Base-by-base conservation (phyloP, 2,888 invertebrate species). In the Synergus itoensis region DNA sequence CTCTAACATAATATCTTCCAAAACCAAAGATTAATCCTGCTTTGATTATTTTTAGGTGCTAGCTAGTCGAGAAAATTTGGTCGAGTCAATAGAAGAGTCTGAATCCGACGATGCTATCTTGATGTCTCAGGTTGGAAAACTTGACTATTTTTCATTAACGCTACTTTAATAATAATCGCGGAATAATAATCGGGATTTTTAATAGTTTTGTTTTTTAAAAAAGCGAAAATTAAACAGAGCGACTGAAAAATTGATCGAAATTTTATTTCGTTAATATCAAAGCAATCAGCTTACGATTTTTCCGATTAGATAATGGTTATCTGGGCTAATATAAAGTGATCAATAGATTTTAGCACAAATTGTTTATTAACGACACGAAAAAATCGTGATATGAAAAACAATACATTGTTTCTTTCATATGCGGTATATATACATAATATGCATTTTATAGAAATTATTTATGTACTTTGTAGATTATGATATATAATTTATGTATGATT, bases 51-150 rank as follows among this genome's bases (percentile, higher is more conserved):
- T 86, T 14, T 94, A 96, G 94, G 95, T 96, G 45, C 94, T 97
- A 89, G 96, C 96, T 0, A 96, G 96, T 91, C 94, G 96, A 88
- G 96, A 96, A 91, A 96, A 96, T 90, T 93, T 96, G 67, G 95
- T 96, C 63, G 96, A 96, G 88, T 93, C 94, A 89, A 92, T 94
- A 77, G 96, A 96, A 80, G 96, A 96, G 89, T 95, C 94, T 87
- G 96, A 96, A 91, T 95, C 96, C 0, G 96, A 96, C 91, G 95
- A 96, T 90, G 95, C 95, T 36, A 96, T 95, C 90, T 93, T 96
- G 77, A 96, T 96, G 96, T 95, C 96, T 78, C 96, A 96, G 94
- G 96, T 95, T 93, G 90, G 85, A 77, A 85, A 21, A 48, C 1
- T 60, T 63, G 14, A 48, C 12, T n/a, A 48, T 48, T 1, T 53